These are phyloP conservation scores for Aegithalos caudatus DNA, from an alignment of 2,113 vertebrate genomes.

Conservation along the genomic window DNA sequence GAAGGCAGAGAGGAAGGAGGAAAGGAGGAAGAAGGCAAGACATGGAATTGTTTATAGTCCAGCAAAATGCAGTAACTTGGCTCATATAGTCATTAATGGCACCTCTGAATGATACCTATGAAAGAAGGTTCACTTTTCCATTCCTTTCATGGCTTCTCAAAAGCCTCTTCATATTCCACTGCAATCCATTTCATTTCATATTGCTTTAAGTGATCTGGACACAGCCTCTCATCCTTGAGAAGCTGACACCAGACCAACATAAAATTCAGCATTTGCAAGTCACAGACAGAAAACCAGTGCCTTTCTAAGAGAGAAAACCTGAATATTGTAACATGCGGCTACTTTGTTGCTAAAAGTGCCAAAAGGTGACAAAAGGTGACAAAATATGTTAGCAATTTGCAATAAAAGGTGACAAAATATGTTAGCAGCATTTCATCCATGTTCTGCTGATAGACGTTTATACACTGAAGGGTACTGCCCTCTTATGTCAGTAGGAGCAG, in stretches of 20 bases:
- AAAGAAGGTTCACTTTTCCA: background rate
- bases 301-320: background rate
- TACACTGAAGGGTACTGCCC: background rate
- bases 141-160: background rate
- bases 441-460: background rate
- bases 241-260: background rate
- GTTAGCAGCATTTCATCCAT: background rate
- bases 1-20: background rate
- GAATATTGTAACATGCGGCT: background rate
- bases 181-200: background rate
- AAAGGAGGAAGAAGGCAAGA: background rate
- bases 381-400: background rate
- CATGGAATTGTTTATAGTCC: background rate
- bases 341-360: background rate
- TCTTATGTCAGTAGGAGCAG: background rate
- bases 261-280: background rate
- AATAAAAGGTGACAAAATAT: background rate
- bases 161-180: background rate
- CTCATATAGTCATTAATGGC: background rate
- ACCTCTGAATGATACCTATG: background rate
- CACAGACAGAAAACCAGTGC: background rate
- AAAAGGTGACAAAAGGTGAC: background rate
- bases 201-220: background rate
- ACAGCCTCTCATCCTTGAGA: background rate
- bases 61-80: background rate